A percentile compares a stretch with the other conserved stretches of the same genome.
These are phyloP conservation scores for Pygoscelis adeliae DNA, from an alignment of 2,113 vertebrate genomes.

Conservation along the genomic window DNA sequence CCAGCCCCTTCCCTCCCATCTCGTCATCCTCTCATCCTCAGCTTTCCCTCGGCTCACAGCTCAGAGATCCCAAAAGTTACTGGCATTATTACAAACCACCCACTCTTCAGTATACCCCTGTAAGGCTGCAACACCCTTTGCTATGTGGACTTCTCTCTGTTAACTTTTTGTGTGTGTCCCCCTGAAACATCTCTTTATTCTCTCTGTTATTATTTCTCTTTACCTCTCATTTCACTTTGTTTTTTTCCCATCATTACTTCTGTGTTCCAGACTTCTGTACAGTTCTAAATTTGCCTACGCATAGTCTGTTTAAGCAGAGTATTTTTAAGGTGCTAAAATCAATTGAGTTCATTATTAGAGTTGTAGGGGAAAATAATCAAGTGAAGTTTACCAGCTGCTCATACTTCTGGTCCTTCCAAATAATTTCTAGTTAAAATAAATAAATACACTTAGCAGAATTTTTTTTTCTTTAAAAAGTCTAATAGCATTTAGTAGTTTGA, in stretches of 20 bases:
- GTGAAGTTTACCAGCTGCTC: slow-evolving; percentile 40
- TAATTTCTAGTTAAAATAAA: slow-evolving; percentile 28
- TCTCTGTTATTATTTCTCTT: neutral
- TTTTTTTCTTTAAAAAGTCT: neutral
- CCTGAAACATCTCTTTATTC: neutral
- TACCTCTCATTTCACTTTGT: neutral
- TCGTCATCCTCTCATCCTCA: neutral
- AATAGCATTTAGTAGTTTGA: neutral
- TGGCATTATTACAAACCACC: neutral
- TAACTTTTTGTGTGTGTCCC: neutral
- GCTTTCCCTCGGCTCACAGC: neutral
- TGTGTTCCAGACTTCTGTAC: slow-evolving; percentile 20
- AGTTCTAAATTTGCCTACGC: slow-evolving; percentile 22
- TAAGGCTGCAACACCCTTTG: neutral
- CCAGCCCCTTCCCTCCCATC: neutral
- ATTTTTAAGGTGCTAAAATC: slow-evolving; percentile 46
- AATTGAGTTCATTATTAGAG: slow-evolving; percentile 43
- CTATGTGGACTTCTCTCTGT: neutral
- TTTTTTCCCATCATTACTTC: neutral
- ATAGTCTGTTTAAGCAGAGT: neutral
- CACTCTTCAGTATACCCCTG: neutral
- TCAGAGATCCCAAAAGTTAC: neutral
- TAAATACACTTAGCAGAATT: neutral
- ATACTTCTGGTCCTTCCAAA: slow-evolving; percentile 5
- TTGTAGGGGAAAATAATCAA: slow-evolving; percentile 5